Base-by-base conservation (phyloP, 2,113 vertebrate species). In the Cyanistes caeruleus region DNA sequence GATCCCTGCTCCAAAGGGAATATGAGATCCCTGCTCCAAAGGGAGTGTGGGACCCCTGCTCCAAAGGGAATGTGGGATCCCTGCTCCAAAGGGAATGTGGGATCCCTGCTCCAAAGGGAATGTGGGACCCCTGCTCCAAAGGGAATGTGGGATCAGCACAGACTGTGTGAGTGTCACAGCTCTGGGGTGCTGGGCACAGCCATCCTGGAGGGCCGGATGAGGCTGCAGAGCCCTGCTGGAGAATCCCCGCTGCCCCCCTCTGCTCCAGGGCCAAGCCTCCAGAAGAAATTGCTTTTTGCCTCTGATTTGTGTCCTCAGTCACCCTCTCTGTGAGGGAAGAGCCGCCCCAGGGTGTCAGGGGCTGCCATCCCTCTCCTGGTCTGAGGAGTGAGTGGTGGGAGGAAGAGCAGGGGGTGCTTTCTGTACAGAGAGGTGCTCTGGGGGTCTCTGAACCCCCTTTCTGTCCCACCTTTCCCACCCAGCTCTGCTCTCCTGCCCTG, bases 321-420 rank as follows among this genome's bases (percentile, higher is more conserved):
- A 12, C 56, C 48, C 16, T 5, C 13, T 33, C 27, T 8, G 21
- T 4, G 48, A 27, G 46, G 31, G 15, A 28, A 48, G 55, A 43
- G 79, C 4, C 1, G 2, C 56, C 35, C 31, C 2, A 4, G 44
- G 6, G 0, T 56, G 21, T 14, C 0, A 2, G 49, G 46, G 31
- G 11, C 56, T 30, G 21, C 60, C 7, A 2, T 11, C 37, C 76
- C 58, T 48, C 31, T 27, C 37, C 62, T 16, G 43, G 4, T 23
- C 43, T 6, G 22, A 21, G 39, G 23, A 31, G 52, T 2, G 23
- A 31, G 52, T 1, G 24, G 3, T 30, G 44, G 68, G 10, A 74
- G 74, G 37, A 77, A 59, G 35, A 51, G 5, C 28, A 73, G 31
- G 0, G 3, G 24, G 3, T 53, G 73, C 10, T 72, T 8, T 55